A percentile compares a stretch with the other conserved stretches of the same genome.
Evolutionary conservation across 1,140 invertebrate genomes (phyloP).

Genomic region (Brachionus sp.): DNA sequence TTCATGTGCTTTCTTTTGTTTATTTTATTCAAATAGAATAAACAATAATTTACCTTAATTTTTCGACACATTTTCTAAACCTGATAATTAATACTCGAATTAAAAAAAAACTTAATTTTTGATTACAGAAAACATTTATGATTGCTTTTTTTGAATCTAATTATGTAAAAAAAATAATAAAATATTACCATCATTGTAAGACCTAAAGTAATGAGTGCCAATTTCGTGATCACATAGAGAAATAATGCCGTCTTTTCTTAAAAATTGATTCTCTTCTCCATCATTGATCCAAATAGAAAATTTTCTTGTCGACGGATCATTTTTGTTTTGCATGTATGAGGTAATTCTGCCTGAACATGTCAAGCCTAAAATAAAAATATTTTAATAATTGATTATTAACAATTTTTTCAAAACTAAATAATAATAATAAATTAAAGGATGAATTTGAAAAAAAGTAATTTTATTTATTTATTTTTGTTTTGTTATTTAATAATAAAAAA

Average conservation of each 20-base stretch:
- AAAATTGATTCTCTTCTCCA: slow-evolving; percentile 47
- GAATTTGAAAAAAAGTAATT: no score
- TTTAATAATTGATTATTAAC: neutral
- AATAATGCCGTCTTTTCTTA: slow-evolving; percentile 54
- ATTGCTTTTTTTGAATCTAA: no score
- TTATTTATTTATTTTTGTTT: no score
- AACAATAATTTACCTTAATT: no score
- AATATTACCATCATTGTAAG: slow-evolving; percentile 19
- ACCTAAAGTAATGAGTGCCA: slow-evolving; percentile 53
- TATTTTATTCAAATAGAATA: no score
- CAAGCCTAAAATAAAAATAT: neutral
- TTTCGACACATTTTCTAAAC: no score
- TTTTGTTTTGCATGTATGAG: slow-evolving; percentile 18
- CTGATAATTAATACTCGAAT: no score
- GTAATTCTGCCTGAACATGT: slow-evolving; percentile 35
- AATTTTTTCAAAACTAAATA: neutral
- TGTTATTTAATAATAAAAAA: no score
- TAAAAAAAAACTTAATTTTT: no score
- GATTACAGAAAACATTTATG: no score
- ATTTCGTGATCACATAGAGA: slow-evolving; percentile 58
- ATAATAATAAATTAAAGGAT: neutral
- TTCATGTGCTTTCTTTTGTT: no score
- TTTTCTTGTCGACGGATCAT: slow-evolving; percentile 35
- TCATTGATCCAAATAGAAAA: slow-evolving; percentile 43
- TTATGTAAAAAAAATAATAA: neutral